These are phyloP conservation scores for Adelges cooleyi DNA, from an alignment of 1,140 invertebrate genomes.

Conservation along the genomic window DNA sequence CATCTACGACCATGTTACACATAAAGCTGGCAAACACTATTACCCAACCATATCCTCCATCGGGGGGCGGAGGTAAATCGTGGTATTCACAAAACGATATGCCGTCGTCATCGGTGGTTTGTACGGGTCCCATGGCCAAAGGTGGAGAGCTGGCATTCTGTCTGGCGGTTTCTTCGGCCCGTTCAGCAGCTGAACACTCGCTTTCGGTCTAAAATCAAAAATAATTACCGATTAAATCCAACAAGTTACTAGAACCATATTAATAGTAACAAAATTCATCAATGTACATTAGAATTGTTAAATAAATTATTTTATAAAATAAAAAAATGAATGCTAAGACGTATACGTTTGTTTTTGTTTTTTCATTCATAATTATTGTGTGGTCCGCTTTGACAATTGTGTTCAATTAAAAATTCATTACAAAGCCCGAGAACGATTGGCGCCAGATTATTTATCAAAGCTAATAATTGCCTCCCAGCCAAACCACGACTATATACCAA, in stretches of 20 bases:
- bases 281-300: neutral
- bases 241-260: neutral
- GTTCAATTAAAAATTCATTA: constrained; percentile 1
- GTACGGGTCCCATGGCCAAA: constrained; percentile 40
- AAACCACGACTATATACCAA: neutral
- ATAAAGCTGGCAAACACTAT: constrained; percentile 92
- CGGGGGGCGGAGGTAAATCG: constrained; percentile 67
- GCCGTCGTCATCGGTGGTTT: constrained; percentile 47
- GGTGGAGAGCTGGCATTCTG: constrained; percentile 45
- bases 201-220: constrained; percentile 64
- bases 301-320: neutral
- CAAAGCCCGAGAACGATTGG: neutral
- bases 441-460: constrained; percentile 1
- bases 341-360: constrained; percentile 1
- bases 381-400: neutral
- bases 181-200: constrained; percentile 48
- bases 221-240: too few relatives aligned
- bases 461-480: neutral
- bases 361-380: neutral
- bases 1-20: constrained; percentile 98
- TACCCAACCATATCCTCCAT: constrained; percentile 85
- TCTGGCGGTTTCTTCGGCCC: constrained; percentile 62
- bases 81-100: constrained; percentile 58
- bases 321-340: neutral
- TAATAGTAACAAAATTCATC: neutral